phyloP scores from a whole-genome alignment of 1,140 invertebrate species.

The Ceratitis capitata region DNA sequence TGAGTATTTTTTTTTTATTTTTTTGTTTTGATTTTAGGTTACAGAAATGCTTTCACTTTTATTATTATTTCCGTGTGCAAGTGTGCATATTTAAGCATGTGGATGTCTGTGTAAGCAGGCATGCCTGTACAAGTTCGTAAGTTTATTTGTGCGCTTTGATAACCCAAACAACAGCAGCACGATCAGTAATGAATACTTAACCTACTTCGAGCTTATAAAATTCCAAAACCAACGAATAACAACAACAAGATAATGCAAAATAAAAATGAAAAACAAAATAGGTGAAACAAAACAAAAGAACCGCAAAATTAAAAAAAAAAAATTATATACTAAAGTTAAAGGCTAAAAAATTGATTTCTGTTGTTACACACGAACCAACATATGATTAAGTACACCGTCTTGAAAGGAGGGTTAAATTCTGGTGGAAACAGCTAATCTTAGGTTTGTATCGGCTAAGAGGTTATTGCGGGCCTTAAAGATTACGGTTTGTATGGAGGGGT shows the following conservation, averaged over 20 bases:
- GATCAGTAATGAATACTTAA: constrained; percentile 15
- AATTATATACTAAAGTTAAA: too few relatives aligned
- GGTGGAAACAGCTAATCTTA: too few relatives aligned
- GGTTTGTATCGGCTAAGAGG: too few relatives aligned
- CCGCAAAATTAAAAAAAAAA: background rate
- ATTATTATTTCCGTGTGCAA: background rate
- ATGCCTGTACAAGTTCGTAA: background rate
- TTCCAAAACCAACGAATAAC: too few relatives aligned
- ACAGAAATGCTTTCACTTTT: background rate
- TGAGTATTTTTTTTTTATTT: too few relatives aligned
- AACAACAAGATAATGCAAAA: background rate
- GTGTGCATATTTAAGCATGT: too few relatives aligned
- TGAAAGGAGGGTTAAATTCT: too few relatives aligned
- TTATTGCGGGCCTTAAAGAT: too few relatives aligned
- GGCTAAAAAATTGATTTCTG: too few relatives aligned
- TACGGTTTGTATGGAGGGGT: too few relatives aligned
- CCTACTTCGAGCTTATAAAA: constrained; percentile 20
- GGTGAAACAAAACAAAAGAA: background rate
- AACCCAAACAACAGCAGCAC: constrained; percentile 1
- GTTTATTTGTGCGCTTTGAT: background rate
- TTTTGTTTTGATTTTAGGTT: background rate
- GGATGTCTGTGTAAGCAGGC: background rate
- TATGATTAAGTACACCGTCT: too few relatives aligned
- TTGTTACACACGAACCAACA: too few relatives aligned
- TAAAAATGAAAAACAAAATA: background rate